Conservation (phyloP, 2,113 vertebrate species). For the Willisornis vidua region DNA sequence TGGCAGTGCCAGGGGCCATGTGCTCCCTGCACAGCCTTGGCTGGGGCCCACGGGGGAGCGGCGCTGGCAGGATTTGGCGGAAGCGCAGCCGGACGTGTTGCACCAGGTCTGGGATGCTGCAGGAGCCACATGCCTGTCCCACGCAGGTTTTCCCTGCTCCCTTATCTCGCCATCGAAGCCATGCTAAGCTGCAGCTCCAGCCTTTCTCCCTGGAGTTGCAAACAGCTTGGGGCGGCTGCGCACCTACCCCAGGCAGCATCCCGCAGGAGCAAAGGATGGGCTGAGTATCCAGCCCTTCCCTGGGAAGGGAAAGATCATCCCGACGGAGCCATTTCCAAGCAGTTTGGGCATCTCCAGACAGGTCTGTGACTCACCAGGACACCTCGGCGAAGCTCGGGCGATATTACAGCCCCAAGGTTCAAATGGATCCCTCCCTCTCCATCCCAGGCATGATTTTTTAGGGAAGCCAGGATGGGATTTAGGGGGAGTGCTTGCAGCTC, state of each 20-base stretch:
- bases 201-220: background rate
- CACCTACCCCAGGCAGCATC: background rate
- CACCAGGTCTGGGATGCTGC: constrained; percentile 43
- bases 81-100: constrained; percentile 42
- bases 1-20: rapidly evolving
- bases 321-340: background rate
- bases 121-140: background rate
- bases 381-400: background rate
- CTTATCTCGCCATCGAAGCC: background rate
- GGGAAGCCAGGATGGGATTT: background rate
- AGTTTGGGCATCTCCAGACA: constrained; percentile 69
- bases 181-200: background rate
- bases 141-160: background rate
- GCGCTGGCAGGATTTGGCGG: constrained; percentile 10
- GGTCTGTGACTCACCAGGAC: constrained; percentile 51
- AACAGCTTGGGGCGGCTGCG: background rate
- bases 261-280: background rate
- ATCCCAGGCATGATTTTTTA: background rate
- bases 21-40: background rate
- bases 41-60: background rate
- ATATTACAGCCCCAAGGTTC: constrained; percentile 9
- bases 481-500: background rate
- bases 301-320: constrained; percentile 21
- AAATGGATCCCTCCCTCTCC: background rate
- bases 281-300: background rate